Conservation (phyloP, 1,140 invertebrate species). For the Orius insidiosus region DNA sequence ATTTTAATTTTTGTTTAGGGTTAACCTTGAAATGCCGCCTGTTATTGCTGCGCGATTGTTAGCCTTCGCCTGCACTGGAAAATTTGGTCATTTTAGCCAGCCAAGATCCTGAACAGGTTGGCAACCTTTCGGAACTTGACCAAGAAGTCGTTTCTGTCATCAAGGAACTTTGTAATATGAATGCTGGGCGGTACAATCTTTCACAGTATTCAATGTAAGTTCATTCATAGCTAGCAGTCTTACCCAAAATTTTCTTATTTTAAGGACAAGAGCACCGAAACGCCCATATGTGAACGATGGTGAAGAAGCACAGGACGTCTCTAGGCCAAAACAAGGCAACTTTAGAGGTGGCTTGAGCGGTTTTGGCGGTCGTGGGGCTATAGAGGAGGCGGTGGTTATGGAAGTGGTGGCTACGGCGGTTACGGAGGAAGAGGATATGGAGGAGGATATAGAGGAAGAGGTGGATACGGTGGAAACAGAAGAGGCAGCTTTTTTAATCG, state of each 20-base stretch:
- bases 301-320: conserved; percentile 26
- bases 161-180: conserved; percentile 47
- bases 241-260: background rate
- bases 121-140: conserved; percentile 34
- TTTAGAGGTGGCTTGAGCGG: background rate
- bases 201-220: conserved; percentile 29
- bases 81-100: conserved; percentile 60
- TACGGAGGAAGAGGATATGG: conserved; percentile 17
- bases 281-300: conserved; percentile 14
- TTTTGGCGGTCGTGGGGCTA: conserved; percentile 12
- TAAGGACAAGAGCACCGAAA: background rate
- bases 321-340: conserved; percentile 18
- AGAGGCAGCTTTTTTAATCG: no score
- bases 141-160: conserved; percentile 38
- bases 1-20: conserved; percentile 30
- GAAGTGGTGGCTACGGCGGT: conserved; percentile 16
- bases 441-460: conserved; percentile 8
- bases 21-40: conserved; percentile 75
- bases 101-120: conserved; percentile 52
- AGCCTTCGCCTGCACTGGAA: conserved; percentile 79
- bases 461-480: conserved; percentile 2
- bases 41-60: conserved; percentile 60
- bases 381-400: conserved; percentile 14
- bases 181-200: conserved; percentile 50
- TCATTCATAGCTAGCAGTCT: conserved; percentile 6